Evolutionary conservation across 2,797 vertebrate species (phyloP), one percentile per base, ranked within the genome.

Genomic region (Halcyon smyrnensis): DNA sequence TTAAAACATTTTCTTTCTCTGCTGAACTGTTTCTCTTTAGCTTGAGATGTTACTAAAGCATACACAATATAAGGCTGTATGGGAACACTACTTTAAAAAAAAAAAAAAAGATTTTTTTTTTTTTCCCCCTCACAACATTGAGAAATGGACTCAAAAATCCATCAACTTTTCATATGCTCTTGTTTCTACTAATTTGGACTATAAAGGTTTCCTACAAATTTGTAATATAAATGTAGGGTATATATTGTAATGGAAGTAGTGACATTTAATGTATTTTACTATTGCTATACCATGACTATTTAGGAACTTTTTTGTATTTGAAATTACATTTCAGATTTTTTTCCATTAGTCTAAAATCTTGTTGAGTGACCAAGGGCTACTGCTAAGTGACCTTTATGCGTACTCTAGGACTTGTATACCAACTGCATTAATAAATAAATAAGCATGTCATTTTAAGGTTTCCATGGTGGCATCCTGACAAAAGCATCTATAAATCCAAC

Each of bases 401-500:
- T 86, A 87, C 53, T 83, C 64, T 34, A 80, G 19, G 50, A 92
- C 41, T 83, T 21, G 17, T 64, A 95, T 84, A 95, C 86, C 87
- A 95, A 90, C 54, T 84, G 60, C 37, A 86, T 85, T 94, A 96
- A 97, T 95, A 93, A 94, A 97, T 91, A 48, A 91, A 43, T 43
- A 17, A 57, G 12, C 34, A 75, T 79, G 62, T 78, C 17, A 70
- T 95, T 95, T 94, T 75, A 94, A 82, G 65, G 87, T 98, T 97
- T 97, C 92, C 94, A 93, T 51, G 32, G 74, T 88, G 81, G 93
- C 81, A 95, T 71, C 84, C 68, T 84, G 87, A 97, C 91, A 97
- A 95, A 95, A 97, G 84, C 83, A 88, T 93, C 59, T 84, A 95
- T 83, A 95, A 95, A 96, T 88, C 67, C 84, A 91, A 93, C 32